These are phyloP conservation scores for Drosophila quinaria DNA, from an alignment of 2,888 invertebrate genomes.

Conservation along the genomic window DNA sequence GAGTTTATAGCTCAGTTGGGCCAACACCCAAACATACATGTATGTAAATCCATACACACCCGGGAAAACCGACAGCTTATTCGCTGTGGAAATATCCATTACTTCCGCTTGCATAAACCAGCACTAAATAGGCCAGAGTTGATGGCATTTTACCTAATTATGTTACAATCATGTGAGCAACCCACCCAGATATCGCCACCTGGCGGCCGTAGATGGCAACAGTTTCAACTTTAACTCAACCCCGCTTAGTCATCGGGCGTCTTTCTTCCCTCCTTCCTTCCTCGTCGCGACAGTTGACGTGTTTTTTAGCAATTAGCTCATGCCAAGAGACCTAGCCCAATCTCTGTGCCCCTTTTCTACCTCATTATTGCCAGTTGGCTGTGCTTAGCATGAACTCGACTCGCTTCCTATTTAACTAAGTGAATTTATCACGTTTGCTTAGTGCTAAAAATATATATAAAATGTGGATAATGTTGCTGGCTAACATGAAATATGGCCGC, in stretches of 20 bases:
- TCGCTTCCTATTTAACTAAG: constrained; percentile 66
- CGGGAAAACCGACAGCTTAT: constrained; percentile 3
- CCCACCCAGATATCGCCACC: constrained; percentile 37
- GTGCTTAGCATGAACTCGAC: constrained; percentile 27
- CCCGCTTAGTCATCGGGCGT: constrained; percentile 47
- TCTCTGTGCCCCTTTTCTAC: constrained; percentile 9
- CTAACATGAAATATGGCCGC: constrained; percentile 54
- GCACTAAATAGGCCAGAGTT: constrained; percentile 62
- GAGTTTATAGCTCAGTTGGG: not conserved
- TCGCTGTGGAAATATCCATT: constrained; percentile 41
- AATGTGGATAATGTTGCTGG: constrained; percentile 50
- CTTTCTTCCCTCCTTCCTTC: not conserved
- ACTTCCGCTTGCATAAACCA: constrained; percentile 62
- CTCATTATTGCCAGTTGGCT: constrained; percentile 56
- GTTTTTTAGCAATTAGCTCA: constrained; percentile 65
- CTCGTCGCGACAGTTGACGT: constrained; percentile 55
- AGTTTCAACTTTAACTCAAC: constrained; percentile 21
- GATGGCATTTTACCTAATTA: constrained; percentile 74
- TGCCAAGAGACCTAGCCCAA: constrained; percentile 50
- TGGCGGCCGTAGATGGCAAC: constrained; percentile 24
- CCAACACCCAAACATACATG: not conserved
- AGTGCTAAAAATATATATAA: constrained; percentile 53
- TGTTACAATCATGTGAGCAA: constrained; percentile 54
- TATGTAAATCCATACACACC: not conserved
- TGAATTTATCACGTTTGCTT: constrained; percentile 63